Base-by-base conservation (phyloP, 2,888 invertebrate species). In the Carcina quercana region DNA sequence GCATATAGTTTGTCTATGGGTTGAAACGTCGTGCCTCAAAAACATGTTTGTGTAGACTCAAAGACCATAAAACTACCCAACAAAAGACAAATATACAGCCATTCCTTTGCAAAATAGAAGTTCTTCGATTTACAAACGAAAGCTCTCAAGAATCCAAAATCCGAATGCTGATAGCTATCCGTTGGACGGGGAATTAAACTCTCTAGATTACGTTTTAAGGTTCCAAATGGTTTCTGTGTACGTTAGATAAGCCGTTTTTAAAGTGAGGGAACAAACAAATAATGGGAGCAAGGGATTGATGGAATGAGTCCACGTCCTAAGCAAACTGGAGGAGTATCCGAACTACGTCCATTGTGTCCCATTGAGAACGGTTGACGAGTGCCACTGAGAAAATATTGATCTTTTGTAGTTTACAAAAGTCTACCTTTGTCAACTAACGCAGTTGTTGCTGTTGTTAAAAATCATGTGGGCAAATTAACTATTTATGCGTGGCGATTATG, bases 271-370 rank as follows among this genome's bases (percentile, higher is more conserved):
- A 13, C 66, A 59, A 66, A 70, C 72, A 79, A 74, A 76, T 78
- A 78, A 74, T 67, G 61, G 66, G 47, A 65, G 61, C 57, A 60
- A 66, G 57, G 70, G 73, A 71, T 74, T 74, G 72, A 72, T 69
- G 66, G 70, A 72, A 67, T 62, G 65, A 66, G 61, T 68, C 58
- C 59, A 63, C 62, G 64, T 75, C 76, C 75, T 78, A 74, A 75
- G 63, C 61, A 75, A 78, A 79, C 73, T 66, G 61, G 46, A 53
- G 60, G 59, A 56, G 66, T 59, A 70, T 66, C 63, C 56, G 47
- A 63, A 69, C 64, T 59, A 49, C 42, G 42, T 37, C 49, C 53
- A 64, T 70, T 72, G 62, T 65, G 50, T 59, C 59, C 47, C 55
- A 63, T 66, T 63, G 57, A 58, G 62, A 65, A 60, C 53, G 49